phyloP scores from a whole-genome alignment of 2,797 vertebrate genomes.

The Ctenochaetus hawaiiensis region DNA sequence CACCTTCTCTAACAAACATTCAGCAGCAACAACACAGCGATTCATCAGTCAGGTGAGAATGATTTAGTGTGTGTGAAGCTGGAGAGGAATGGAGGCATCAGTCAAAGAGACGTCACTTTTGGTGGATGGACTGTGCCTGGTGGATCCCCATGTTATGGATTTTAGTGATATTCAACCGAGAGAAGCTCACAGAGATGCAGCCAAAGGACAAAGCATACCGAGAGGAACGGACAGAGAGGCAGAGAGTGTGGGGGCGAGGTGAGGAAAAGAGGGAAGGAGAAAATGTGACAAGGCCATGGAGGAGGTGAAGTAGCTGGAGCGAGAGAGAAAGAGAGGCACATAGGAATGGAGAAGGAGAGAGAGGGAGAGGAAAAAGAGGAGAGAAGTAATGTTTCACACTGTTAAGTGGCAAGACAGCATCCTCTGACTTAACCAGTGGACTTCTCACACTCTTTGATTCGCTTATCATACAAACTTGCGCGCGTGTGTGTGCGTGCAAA shows the following conservation, averaged over 20 bases:
- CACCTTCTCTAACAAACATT: constrained; percentile 14
- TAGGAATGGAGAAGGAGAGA: constrained; percentile 23
- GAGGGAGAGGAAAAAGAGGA: background rate
- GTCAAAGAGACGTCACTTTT: constrained; percentile 54
- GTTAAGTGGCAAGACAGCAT: constrained; percentile 40
- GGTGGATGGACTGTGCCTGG: constrained; percentile 28
- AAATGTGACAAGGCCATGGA: constrained; percentile 68
- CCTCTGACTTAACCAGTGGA: constrained; percentile 40
- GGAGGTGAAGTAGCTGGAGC: constrained; percentile 66
- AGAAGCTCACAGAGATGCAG: constrained; percentile 47
- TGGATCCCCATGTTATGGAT: constrained; percentile 56
- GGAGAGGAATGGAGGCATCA: constrained; percentile 34
- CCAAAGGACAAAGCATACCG: constrained; percentile 43
- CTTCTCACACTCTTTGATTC: constrained; percentile 39
- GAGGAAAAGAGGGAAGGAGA: constrained; percentile 61
- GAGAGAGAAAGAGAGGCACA: constrained; percentile 32
- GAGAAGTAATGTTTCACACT: constrained; percentile 31
- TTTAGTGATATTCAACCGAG: constrained; percentile 39
- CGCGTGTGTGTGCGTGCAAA: constrained; percentile 3
- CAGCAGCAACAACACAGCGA: constrained; percentile 37
- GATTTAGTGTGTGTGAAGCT: constrained; percentile 53
- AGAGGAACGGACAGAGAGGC: constrained; percentile 53
- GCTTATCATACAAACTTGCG: constrained; percentile 14
- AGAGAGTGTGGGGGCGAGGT: constrained; percentile 70
- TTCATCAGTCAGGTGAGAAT: constrained; percentile 60